phyloP scores from a whole-genome alignment of 2,797 vertebrate species.

The Eospalax fontanierii region DNA sequence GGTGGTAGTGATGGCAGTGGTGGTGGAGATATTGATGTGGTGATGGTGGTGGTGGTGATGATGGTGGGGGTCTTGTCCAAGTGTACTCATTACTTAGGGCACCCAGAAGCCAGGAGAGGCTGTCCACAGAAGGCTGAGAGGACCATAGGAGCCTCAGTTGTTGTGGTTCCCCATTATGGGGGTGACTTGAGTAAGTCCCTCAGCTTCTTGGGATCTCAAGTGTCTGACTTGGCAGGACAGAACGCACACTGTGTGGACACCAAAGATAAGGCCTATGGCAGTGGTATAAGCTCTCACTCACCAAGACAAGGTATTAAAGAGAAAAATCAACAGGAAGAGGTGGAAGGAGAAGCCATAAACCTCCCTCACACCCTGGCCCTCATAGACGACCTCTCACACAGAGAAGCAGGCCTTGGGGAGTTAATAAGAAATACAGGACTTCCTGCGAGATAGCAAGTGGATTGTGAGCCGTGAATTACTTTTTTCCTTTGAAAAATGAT shows the following conservation, averaged over 20 bases:
- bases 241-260: neutral
- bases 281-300: rapidly evolving
- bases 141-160: rapidly evolving
- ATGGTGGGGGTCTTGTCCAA: neutral
- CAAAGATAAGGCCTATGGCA: neutral
- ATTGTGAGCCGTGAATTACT: conserved; percentile 63
- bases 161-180: rapidly evolving
- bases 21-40: no score
- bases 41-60: rapidly evolving
- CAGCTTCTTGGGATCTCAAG: neutral
- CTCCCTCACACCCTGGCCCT: conserved; percentile 36
- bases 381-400: neutral
- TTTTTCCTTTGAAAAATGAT: conserved; percentile 77
- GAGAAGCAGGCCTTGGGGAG: conserved; percentile 13
- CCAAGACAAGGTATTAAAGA: neutral
- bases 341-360: neutral
- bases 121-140: rapidly evolving
- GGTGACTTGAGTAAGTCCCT: neutral
- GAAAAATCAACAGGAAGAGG: conserved; percentile 75
- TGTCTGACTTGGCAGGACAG: neutral
- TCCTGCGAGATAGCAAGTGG: conserved; percentile 73
- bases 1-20: rapidly evolving
- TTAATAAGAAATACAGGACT: conserved; percentile 71
- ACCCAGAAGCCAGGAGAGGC: neutral
- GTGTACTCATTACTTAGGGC: rapidly evolving